phyloP scores from a whole-genome alignment of 2,113 vertebrate species.

The Nestor notabilis region DNA sequence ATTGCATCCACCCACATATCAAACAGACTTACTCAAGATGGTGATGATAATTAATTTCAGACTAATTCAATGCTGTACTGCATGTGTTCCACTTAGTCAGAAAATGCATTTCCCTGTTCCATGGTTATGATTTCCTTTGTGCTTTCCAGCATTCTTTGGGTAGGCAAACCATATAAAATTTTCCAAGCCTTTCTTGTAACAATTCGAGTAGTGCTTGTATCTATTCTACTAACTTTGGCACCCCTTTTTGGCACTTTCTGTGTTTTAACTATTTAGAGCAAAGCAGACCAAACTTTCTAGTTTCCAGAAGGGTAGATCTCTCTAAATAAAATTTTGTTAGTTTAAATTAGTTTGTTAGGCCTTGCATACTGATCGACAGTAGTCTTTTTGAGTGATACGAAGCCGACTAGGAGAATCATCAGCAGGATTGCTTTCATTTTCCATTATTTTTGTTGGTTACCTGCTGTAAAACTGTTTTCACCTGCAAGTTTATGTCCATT shows the following conservation, averaged over 20 bases:
- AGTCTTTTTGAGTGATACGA: not conserved
- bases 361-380: not conserved
- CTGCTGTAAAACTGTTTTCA: not conserved
- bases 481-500: not conserved
- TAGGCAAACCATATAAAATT: not conserved
- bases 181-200: not conserved
- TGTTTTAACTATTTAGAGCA: not conserved
- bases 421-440: not conserved
- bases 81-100: not conserved
- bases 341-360: not conserved
- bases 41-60: not conserved
- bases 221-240: not conserved
- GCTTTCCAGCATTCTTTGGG: not conserved
- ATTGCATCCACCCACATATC: not conserved
- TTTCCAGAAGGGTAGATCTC: not conserved
- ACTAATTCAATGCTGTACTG: not conserved
- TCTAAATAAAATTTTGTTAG: not conserved
- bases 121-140: not conserved
- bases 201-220: not conserved
- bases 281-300: not conserved
- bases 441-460: not conserved
- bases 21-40: not conserved
- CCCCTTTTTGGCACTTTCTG: not conserved
- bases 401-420: not conserved
- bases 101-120: not conserved